Conservation (phyloP, 2,113 vertebrate species). For the Halichoerus grypus region DNA sequence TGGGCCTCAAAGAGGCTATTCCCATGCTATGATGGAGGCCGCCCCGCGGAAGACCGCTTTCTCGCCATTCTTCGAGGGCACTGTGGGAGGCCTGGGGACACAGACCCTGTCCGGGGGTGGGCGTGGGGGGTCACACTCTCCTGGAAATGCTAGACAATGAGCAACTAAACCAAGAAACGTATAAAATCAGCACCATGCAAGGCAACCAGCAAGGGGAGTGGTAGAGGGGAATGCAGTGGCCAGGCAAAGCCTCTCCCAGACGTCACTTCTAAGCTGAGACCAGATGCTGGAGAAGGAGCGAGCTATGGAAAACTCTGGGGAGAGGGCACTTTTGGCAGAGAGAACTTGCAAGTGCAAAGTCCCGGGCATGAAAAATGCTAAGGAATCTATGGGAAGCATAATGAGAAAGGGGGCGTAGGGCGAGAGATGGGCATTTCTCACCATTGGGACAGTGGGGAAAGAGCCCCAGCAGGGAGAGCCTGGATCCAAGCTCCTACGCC, state of each 20-base stretch:
- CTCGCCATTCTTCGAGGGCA: background rate
- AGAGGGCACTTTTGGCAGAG: background rate
- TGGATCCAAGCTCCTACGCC: background rate
- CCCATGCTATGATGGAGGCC: background rate
- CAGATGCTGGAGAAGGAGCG: background rate
- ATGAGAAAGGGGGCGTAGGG: background rate
- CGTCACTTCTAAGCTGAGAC: background rate
- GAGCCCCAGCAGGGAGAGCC: background rate
- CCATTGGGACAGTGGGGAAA: background rate
- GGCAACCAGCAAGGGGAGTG: fast-evolving
- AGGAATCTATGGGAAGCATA: background rate
- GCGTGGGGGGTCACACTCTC: fast-evolving
- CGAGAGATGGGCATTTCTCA: background rate
- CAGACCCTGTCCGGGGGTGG: background rate
- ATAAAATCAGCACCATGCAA: fast-evolving
- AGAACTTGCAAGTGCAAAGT: background rate
- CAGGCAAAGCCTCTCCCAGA: background rate
- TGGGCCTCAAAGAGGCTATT: background rate
- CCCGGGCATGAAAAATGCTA: background rate
- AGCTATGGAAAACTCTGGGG: background rate
- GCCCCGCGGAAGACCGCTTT: background rate
- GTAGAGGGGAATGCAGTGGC: no score
- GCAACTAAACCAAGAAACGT: background rate
- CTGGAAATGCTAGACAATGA: background rate
- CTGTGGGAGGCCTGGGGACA: background rate